These are phyloP conservation scores for Amblyjoppa fuscipennis DNA, from an alignment of 2,888 invertebrate genomes.

Conservation along the genomic window DNA sequence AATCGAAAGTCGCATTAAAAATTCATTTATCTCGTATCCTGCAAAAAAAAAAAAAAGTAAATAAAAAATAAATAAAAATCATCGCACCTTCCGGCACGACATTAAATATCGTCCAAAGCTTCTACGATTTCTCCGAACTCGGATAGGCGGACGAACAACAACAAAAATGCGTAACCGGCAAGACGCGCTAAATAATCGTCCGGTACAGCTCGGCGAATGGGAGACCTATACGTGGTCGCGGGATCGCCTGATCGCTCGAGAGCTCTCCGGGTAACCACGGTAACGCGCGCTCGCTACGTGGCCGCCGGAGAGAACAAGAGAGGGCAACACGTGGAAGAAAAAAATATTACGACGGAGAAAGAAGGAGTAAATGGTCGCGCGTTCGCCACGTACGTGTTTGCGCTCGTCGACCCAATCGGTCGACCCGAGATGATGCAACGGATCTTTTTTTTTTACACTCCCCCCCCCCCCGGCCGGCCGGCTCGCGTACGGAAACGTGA, in stretches of 20 bases:
- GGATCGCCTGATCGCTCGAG: constrained; percentile 42
- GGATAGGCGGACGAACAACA: neutral
- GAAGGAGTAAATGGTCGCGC: constrained; percentile 18
- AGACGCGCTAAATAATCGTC: no score
- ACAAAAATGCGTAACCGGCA: neutral
- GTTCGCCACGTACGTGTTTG: constrained; percentile 58
- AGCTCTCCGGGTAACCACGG: constrained; percentile 58
- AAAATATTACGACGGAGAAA: constrained; percentile 34
- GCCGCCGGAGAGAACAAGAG: neutral
- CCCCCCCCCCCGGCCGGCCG: neutral
- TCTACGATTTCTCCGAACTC: neutral
- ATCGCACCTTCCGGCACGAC: neutral
- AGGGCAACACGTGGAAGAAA: constrained; percentile 11
- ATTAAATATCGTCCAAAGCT: neutral
- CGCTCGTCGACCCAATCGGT: constrained; percentile 60
- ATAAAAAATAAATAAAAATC: no score
- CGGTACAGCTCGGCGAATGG: neutral
- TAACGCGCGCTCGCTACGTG: constrained; percentile 26
- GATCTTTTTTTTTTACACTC: neutral
- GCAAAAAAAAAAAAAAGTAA: neutral
- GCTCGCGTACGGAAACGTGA: neutral
- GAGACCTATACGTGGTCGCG: neutral
- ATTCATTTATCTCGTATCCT: neutral
- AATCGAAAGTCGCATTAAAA: neutral
- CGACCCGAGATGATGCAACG: constrained; percentile 64